Evolutionary conservation across 1,140 invertebrate genomes (phyloP).

Genomic region (Meloidogyne hapla): DNA sequence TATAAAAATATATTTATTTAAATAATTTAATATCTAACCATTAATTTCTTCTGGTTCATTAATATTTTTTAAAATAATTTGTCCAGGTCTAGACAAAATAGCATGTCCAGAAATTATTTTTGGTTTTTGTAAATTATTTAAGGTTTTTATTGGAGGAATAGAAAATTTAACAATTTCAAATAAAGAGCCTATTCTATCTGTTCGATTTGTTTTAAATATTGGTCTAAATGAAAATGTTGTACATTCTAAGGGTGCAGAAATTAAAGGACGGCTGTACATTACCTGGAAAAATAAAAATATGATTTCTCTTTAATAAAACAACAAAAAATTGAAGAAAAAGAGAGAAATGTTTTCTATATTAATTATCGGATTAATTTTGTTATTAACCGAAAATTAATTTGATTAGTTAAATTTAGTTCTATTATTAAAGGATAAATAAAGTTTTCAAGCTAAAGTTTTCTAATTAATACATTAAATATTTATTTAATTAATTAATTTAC

Average conservation of each 20-base stretch:
- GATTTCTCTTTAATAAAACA: no score
- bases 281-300: conserved; percentile 38
- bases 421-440: no score
- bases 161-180: conserved; percentile 62
- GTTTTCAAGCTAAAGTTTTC: no score
- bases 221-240: conserved; percentile 51
- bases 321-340: no score
- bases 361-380: no score
- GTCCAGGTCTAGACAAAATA: conserved; percentile 54
- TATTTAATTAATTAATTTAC: conserved; percentile 18
- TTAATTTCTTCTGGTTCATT: conserved; percentile 57
- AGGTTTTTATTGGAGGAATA: conserved; percentile 55
- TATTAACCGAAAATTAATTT: no score
- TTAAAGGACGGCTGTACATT: conserved; percentile 55
- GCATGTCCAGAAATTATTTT: conserved; percentile 61
- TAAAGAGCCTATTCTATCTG: conserved; percentile 53
- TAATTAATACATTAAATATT: conserved; percentile 4
- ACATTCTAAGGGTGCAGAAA: conserved; percentile 58
- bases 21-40: conserved; percentile 33
- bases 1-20: not conserved
- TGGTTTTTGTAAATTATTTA: conserved; percentile 34
- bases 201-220: conserved; percentile 24
- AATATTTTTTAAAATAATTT: conserved; percentile 56
- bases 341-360: no score
- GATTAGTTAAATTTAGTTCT: no score